These are phyloP conservation scores for Polymixis flavicincta DNA, from an alignment of 2,888 invertebrate genomes.

Conservation along the genomic window DNA sequence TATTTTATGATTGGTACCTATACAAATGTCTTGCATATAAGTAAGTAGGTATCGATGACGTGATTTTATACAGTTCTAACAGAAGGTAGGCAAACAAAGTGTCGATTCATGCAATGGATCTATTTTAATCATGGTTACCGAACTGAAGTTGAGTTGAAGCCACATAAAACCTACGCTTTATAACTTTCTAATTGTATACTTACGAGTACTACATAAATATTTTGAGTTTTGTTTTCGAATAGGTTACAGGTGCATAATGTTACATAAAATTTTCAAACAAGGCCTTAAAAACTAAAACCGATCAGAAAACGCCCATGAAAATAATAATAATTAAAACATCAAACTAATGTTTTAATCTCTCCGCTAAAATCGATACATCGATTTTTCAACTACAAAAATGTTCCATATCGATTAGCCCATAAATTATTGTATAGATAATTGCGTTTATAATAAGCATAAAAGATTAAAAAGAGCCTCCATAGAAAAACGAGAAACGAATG, in stretches of 20 bases:
- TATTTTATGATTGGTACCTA: slow-evolving; percentile 37
- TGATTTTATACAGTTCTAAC: not conserved
- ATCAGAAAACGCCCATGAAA: slow-evolving; percentile 25
- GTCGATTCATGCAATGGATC: not conserved
- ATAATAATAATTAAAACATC: slow-evolving; percentile 45
- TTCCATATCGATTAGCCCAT: slow-evolving; percentile 38
- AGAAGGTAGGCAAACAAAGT: no score
- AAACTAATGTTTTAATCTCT: slow-evolving; percentile 35
- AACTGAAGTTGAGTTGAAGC: not conserved
- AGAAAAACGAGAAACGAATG: slow-evolving; percentile 42
- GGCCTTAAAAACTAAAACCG: not conserved
- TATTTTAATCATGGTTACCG: not conserved
- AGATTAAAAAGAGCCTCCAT: slow-evolving; percentile 46
- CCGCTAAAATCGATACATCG: slow-evolving; percentile 38
- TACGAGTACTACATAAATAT: not conserved
- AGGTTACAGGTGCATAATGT: not conserved
- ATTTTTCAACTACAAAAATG: slow-evolving; percentile 35
- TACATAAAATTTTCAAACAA: not conserved
- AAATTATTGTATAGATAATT: slow-evolving; percentile 60
- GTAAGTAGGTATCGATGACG: slow-evolving; percentile 26
- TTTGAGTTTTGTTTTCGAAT: not conserved
- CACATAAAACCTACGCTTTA: not conserved
- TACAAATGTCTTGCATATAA: slow-evolving; percentile 17
- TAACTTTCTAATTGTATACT: not conserved
- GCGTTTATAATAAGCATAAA: slow-evolving; percentile 42